Percentiles rank a stretch among this genome's conserved stretches.
Conservation (phyloP, 2,888 invertebrate genomes). For the Cryptus viduatorius region DNA sequence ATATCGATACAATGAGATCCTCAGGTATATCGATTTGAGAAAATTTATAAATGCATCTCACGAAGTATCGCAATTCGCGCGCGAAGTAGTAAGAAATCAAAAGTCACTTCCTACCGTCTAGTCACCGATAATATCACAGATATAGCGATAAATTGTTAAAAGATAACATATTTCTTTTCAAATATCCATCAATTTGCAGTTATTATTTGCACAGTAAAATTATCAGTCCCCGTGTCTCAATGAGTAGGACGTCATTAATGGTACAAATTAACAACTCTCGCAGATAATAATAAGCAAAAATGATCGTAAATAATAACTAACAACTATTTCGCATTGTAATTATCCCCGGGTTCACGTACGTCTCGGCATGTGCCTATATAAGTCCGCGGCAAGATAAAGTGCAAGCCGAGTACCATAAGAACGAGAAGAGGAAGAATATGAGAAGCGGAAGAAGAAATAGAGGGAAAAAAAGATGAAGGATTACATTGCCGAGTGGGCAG, state of each 20-base stretch:
- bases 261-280: background rate
- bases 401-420: background rate
- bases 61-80: constrained; percentile 12
- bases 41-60: constrained; percentile 29
- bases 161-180: too few relatives aligned
- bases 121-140: background rate
- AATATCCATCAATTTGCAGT: too few relatives aligned
- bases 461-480: constrained; percentile 24
- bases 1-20: constrained; percentile 5
- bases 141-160: background rate
- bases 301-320: constrained; percentile 27
- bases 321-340: constrained; percentile 29
- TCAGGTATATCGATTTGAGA: background rate
- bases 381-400: constrained; percentile 11
- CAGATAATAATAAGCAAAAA: constrained; percentile 18
- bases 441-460: constrained; percentile 10
- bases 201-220: background rate
- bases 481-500: constrained; percentile 36
- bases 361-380: background rate
- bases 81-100: constrained; percentile 24
- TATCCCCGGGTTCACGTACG: constrained; percentile 11
- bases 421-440: constrained; percentile 9
- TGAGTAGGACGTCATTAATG: constrained; percentile 3
- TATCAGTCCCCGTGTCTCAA: background rate
- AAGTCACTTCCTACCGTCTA: constrained; percentile 20